phyloP scores from a whole-genome alignment of 2,888 invertebrate species.

The Isoperla grammatica region DNA sequence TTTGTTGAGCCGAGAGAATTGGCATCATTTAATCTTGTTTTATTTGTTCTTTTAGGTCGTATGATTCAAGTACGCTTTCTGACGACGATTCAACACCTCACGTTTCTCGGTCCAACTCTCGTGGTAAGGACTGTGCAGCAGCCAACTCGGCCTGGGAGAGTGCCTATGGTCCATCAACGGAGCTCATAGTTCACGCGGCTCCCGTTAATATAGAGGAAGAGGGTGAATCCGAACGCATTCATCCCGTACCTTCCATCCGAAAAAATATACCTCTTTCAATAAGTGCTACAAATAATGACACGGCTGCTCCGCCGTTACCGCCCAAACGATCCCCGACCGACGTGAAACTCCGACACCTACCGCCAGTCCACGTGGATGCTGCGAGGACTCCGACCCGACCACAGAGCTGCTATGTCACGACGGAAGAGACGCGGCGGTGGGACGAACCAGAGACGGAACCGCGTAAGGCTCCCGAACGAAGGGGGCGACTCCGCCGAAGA shows the following conservation, averaged over 20 bases:
- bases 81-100: conserved; percentile 47
- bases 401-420: conserved; percentile 21
- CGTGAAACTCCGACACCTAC: conserved; percentile 51
- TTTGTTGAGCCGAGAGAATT: no score
- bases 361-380: conserved; percentile 56
- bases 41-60: conserved; percentile 31
- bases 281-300: conserved; percentile 34
- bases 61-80: conserved; percentile 45
- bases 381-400: neutral
- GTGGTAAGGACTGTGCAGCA: conserved; percentile 42
- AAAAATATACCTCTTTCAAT: neutral
- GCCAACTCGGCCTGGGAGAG: conserved; percentile 36
- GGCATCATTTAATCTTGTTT: no score
- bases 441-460: conserved; percentile 14
- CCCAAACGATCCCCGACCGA: conserved; percentile 49
- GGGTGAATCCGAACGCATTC: conserved; percentile 17
- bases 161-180: conserved; percentile 27
- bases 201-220: conserved; percentile 35
- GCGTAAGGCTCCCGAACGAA: conserved; percentile 31
- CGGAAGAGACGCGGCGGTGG: conserved; percentile 25
- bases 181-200: conserved; percentile 34
- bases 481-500: conserved; percentile 37
- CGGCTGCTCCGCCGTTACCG: conserved; percentile 56
- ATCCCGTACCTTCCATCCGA: neutral
- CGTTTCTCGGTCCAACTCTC: conserved; percentile 44